Conservation (phyloP, 2,888 invertebrate genomes). For the Ophion ventricosus region DNA sequence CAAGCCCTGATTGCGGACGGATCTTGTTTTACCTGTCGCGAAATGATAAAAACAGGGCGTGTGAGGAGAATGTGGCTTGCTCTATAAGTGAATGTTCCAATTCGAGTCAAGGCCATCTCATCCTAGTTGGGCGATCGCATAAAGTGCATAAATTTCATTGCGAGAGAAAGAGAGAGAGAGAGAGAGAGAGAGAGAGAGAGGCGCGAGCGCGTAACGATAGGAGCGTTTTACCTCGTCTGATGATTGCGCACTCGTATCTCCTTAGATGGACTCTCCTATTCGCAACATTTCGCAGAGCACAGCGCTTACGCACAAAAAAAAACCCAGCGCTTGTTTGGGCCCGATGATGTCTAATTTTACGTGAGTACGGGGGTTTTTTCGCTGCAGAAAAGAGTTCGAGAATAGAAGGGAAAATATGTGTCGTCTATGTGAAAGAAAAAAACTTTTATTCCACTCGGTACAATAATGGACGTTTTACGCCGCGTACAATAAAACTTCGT, state of each 20-base stretch:
- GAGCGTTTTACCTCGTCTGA: conserved; percentile 30
- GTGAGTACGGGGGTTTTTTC: too few species aligned
- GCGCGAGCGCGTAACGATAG: conserved; percentile 54
- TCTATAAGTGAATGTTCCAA: conserved; percentile 75
- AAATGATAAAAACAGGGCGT: conserved; percentile 66
- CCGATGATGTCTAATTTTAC: too few species aligned
- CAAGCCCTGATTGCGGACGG: conserved; percentile 31
- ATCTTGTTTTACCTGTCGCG: conserved; percentile 57
- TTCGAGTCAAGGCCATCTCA: conserved; percentile 75
- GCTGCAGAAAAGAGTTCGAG: too few species aligned
- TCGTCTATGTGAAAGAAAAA: too few species aligned
- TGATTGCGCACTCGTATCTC: conserved; percentile 21
- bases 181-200: neutral
- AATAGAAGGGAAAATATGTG: too few species aligned
- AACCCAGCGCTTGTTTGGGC: too few species aligned
- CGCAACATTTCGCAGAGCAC: neutral
- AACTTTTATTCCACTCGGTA: too few species aligned
- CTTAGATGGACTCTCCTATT: conserved; percentile 6
- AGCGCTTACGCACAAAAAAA: too few species aligned
- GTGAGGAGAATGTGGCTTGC: conserved; percentile 67
- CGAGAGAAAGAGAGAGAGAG: too few species aligned
- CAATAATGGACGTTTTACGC: too few species aligned
- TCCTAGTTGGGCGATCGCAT: conserved; percentile 63
- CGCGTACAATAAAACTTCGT: too few species aligned
- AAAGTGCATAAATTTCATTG: conserved; percentile 65